These are phyloP conservation scores for Serilophus lunatus DNA, from an alignment of 2,113 vertebrate genomes.

Conservation along the genomic window DNA sequence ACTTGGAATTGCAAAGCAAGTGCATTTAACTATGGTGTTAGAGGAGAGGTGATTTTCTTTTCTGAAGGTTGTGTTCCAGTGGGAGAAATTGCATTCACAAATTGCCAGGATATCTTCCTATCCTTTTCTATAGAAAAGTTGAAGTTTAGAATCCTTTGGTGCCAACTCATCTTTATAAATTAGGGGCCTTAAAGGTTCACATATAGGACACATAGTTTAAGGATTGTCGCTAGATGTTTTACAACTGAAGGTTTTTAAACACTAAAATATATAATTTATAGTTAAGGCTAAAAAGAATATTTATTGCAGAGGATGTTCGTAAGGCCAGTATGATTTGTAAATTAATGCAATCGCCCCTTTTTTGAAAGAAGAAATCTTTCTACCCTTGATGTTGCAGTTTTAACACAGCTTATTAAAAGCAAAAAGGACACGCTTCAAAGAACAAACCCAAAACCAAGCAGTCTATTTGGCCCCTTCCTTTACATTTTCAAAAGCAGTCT, in stretches of 20 bases:
- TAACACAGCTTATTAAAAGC: constrained; percentile 42
- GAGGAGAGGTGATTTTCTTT: constrained; percentile 47
- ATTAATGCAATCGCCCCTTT: constrained; percentile 71
- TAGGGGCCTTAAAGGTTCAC: constrained; percentile 69
- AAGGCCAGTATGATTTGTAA: constrained; percentile 84
- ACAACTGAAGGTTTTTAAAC: constrained; percentile 79
- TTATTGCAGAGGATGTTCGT: constrained; percentile 83
- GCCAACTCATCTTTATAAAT: constrained; percentile 71
- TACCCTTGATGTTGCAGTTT: constrained; percentile 52
- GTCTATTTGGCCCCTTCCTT: constrained; percentile 28
- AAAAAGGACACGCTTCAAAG: constrained; percentile 39
- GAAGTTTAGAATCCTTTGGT: constrained; percentile 68
- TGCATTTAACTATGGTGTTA: constrained; percentile 73
- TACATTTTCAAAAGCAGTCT: constrained; percentile 36
- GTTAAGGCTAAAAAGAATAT: constrained; percentile 85
- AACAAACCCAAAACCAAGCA: constrained; percentile 28
- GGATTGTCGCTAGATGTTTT: constrained; percentile 71
- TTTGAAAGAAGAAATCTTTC: constrained; percentile 17
- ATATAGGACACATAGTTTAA: constrained; percentile 66
- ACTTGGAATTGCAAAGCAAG: constrained; percentile 68
- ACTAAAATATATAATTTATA: constrained; percentile 88
- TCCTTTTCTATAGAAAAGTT: constrained; percentile 67
- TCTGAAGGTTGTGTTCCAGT: constrained; percentile 66
- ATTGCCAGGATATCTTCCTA: constrained; percentile 64
- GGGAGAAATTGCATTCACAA: constrained; percentile 57